phyloP scores from a whole-genome alignment of 2,888 invertebrate species.

The Acronicta leporina region DNA sequence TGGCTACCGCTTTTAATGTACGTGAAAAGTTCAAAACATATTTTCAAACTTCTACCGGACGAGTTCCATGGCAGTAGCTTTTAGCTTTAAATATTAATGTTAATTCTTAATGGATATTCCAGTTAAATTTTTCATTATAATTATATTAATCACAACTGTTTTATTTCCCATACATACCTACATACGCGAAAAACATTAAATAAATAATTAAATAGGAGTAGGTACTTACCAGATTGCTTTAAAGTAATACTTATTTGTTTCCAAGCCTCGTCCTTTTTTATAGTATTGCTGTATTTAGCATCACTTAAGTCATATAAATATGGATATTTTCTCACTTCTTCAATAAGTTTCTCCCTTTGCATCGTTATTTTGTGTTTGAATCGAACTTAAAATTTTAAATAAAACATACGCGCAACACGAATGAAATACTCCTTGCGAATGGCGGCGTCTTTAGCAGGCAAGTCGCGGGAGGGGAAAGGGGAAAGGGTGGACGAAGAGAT shows the following conservation, averaged over 20 bases:
- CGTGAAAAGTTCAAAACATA: constrained; percentile 46
- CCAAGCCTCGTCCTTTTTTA: constrained; percentile 49
- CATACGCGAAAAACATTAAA: constrained; percentile 33
- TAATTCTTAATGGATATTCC: constrained; percentile 35
- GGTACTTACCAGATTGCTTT: constrained; percentile 39
- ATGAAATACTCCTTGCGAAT: constrained; percentile 33
- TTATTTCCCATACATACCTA: constrained; percentile 41
- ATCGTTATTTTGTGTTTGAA: constrained; percentile 44
- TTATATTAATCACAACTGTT: constrained; percentile 40
- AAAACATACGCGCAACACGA: constrained; percentile 38
- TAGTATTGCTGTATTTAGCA: constrained; percentile 37
- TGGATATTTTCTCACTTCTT: constrained; percentile 54
- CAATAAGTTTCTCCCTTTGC: constrained; percentile 38
- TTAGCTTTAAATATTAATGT: constrained; percentile 37
- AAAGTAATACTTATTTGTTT: constrained; percentile 43
- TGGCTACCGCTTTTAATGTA: constrained; percentile 42
- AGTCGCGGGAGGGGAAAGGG: constrained; percentile 35
- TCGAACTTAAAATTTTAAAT: constrained; percentile 39
- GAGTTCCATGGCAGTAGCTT: constrained; percentile 43
- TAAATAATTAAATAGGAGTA: constrained; percentile 40
- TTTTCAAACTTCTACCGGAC: constrained; percentile 47
- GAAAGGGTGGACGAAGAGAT: constrained; percentile 24
- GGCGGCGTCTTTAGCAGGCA: constrained; percentile 32
- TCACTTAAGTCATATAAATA: constrained; percentile 41
- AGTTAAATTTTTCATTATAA: constrained; percentile 36